Base-by-base conservation (phyloP, 2,797 vertebrate species). In the Pyrocephalus nanus region DNA sequence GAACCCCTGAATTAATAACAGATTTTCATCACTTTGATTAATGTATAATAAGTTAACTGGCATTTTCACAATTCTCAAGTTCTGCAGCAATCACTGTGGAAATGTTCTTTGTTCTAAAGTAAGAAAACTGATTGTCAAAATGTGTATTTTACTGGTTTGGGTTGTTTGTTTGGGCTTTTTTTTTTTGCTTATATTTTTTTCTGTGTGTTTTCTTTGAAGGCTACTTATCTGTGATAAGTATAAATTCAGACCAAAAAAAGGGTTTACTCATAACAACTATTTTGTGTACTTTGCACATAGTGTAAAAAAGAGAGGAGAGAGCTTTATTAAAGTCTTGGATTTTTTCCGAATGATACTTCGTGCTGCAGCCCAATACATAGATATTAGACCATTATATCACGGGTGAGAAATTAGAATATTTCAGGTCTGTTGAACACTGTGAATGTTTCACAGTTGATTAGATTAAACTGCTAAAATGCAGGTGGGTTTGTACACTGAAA, bases 381-480 rank as follows among this genome's bases (percentile, higher is more conserved):
- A 36, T 53, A 54, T 85, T 88, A 77, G 55, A 92, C n/a, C 67
- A 66, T 71, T 74, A 77, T 71, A 88, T 32, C 53, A 88, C 45
- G 67, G 43, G 23, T 84, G 94, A 65, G 40, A 86, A 86, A 75
- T 83, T 40, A 93, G 55, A 96, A 55, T 40, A 92, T 86, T 94
- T 64, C 53, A 88, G 38, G 55, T 89, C 70, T 70, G 54, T 67
- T 96, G 66, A 96, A 76, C 67, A 64, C 15, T 79, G 36, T 91
- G 91, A 96, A 66, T 74, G 27, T 88, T 93, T 91, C 57, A 96
- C 47, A 82, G 71, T 43, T 97, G 55, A 80, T 78, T 86, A 92
- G 76, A 75, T 92, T 77, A 72, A 64, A 96, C 74, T 78, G 53
- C 22, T 66, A 86, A 95, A 85, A 91, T 7, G 32, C 82, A 54